Evolutionary conservation across 1,140 invertebrate genomes (phyloP), one percentile per base, ranked within the genome.

Genomic region (Drosophila insularis): DNA sequence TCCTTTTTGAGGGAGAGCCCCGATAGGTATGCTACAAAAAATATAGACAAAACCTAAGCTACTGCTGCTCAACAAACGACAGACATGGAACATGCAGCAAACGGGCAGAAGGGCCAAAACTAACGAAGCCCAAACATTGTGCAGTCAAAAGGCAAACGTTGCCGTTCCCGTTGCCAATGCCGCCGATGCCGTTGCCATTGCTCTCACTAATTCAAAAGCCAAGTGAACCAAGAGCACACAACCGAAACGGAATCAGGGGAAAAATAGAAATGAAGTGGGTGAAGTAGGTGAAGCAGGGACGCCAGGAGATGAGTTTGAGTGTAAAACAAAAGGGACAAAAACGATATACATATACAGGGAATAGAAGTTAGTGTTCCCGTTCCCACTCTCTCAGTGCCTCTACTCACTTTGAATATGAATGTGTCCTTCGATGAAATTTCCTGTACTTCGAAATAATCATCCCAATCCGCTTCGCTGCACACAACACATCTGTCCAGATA

Each of bases 361-460:
- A 14, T n/a, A 35, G 54, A 37, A 23, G n/a, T 14, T 35, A 35
- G 27, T 63, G 21, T 31, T 7, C 72, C 60, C 35, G 63, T 50
- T 50, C 43, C 21, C 43, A 21, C 43, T 21, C 10, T 37, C 35
- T 37, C 35, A 11, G 10, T 37, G 54, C 17, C 54, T 31, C 67
- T 90, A 90, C 90, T 91, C 93, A 98, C 97, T 95, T 98, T 98
- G 92, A 99, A 97, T 90, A 98, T 96, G 93, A 96, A 98, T 55
- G 97, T 96, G 90, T 99, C 98, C 93, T 98, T 98, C 60, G 96
- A 97, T 71, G 96, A 95, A 71, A 98, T 94, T 93, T 99, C 98
- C 92, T 98, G 97, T 78, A 99, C 94, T 94, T 99, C 98, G 92
- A 99, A 98, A 91, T 97, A 98, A 92, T 98, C 97, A 91, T 97